Base-by-base conservation (phyloP, 2,113 vertebrate genomes). In the Synchiropus splendidus region DNA sequence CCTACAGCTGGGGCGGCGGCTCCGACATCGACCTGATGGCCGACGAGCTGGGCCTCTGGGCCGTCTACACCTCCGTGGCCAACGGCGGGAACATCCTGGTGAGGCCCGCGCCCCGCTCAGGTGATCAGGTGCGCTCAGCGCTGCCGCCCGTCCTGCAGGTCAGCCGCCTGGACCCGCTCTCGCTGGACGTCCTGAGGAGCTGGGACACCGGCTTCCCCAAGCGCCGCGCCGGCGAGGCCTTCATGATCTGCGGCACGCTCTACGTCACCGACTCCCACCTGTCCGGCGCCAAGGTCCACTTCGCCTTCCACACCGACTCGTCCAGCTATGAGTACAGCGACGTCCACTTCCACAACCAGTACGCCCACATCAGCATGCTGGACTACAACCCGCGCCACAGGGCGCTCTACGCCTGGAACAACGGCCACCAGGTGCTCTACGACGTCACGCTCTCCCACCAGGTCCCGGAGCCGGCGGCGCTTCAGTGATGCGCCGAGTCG, bases 1-100 rank as follows among this genome's bases (percentile, higher is more conserved):
- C 93, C 0, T 97, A 96, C 21, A 83, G 92, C 6, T 96, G 93
- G 92, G 92, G 92, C 0, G 92, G 92, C 8, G 94, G 90, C 32
- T 92, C 91, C 0, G 92, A 96, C 76, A 92, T 96, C 0, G 93
- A 96, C 78, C 72, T 96, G 42, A 93, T 92, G 0, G 89, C 90
- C 3, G 93, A 97, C 0, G 92, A 95, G 78, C 72, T 58, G 0
- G 92, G 90, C 3, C 82, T 96, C 12, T 96, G 92, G 93, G 90
- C 78, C n/a, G 88, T 90, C 48, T 94, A 94, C 67, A 91, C 91
- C 76, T 92, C 88, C 0, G 83, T 84, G 41, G 64, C 62, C 4
- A 78, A 76, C 0, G 84, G 88, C n/a, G 84, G 84, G 33, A 86
- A 82, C 60, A 72, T 85, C 5, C 63, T 82, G 74, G 80, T 82